Evolutionary conservation across 1,140 invertebrate genomes (phyloP), one percentile per base, ranked within the genome.

Genomic region (Sweltsa coloradensis): DNA sequence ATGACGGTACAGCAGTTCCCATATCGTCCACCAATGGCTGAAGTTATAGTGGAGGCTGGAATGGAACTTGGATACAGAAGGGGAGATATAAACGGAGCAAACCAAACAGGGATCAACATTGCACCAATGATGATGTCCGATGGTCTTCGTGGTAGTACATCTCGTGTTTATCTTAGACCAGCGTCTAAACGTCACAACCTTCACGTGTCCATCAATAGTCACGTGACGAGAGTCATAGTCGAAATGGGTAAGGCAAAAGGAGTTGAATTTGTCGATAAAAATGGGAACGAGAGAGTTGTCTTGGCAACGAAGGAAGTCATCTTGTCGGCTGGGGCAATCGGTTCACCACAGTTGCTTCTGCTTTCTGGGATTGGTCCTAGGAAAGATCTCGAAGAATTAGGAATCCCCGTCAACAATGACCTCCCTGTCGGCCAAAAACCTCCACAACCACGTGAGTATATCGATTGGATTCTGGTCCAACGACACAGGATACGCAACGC

Each of bases 141-240:
- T n/a, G 40, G 40, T 13, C 29, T 43, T 16, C 40, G 47, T 13
- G 26, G 19, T 9, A 93, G 88, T 13, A 89, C 90, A 0, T 77
- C 87, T 0, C 89, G 90, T 64, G 91, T 88, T 0, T 97, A 95
- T 55, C 64, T 97, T 0, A 65, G 86, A 50, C 42, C 42, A 9
- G 88, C 92, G 0, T 79, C 81, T 0, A 71, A 86, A 34, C 69
- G 92, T 1, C 73, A 73, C 16, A 97, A 97, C 60, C 67, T 97
- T 0, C 83, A 27, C 9, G 5, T 41, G 40, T 79, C 89, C 0
- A 86, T 89, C 68, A 76, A 88, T 48, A 74, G 89, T 0, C 81
- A 91, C 34, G 89, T 85, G 0, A 91, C 83, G 0, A 75, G 72
- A 62, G 58, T 89, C 1, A 16, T 44, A 1, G 34, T 44, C 42